A percentile compares a stretch with the other conserved stretches of the same genome.
These are phyloP conservation scores for Drosophila merina DNA, from an alignment of 2,888 invertebrate species.

Conservation along the genomic window DNA sequence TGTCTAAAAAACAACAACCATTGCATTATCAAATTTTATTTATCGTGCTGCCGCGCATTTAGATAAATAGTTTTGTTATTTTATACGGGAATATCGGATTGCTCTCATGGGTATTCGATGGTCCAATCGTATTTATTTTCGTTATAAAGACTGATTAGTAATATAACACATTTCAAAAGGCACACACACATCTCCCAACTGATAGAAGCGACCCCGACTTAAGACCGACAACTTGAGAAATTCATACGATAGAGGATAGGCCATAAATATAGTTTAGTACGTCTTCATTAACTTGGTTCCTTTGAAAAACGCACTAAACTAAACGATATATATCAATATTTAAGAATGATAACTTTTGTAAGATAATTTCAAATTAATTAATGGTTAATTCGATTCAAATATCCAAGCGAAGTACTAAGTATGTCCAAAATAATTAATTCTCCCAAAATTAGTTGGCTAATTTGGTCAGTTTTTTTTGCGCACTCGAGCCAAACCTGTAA, in stretches of 20 bases:
- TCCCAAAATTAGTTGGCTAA: conserved; percentile 27
- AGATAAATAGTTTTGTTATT: conserved; percentile 21
- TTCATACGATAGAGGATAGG: conserved; percentile 42
- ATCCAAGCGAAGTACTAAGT: conserved; percentile 56
- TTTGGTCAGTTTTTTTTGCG: conserved; percentile 45
- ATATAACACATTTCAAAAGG: conserved; percentile 52
- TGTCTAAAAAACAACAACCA: conserved; percentile 7
- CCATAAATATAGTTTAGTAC: conserved; percentile 51
- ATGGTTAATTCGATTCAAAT: conserved; percentile 40
- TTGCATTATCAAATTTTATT: conserved; percentile 27
- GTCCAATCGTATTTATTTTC: conserved; percentile 57
- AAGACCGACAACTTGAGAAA: conserved; percentile 23
- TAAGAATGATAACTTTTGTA: conserved; percentile 65
- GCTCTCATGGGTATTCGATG: conserved; percentile 22
- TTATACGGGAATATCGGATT: conserved; percentile 6
- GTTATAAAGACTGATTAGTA: conserved; percentile 79
- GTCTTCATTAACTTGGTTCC: conserved; percentile 73
- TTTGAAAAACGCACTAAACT: conserved; percentile 70
- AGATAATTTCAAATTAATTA: conserved; percentile 69
- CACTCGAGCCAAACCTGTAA: conserved; percentile 56
- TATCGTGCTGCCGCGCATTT: conserved; percentile 13
- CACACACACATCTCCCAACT: conserved; percentile 19
- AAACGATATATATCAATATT: conserved; percentile 42
- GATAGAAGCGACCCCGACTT: conserved; percentile 5
- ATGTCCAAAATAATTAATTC: conserved; percentile 25